A percentile compares a stretch with the other conserved stretches of the same genome.
Evolutionary conservation across 2,797 vertebrate species (phyloP).

Genomic region (Threskiornis aethiopicus): DNA sequence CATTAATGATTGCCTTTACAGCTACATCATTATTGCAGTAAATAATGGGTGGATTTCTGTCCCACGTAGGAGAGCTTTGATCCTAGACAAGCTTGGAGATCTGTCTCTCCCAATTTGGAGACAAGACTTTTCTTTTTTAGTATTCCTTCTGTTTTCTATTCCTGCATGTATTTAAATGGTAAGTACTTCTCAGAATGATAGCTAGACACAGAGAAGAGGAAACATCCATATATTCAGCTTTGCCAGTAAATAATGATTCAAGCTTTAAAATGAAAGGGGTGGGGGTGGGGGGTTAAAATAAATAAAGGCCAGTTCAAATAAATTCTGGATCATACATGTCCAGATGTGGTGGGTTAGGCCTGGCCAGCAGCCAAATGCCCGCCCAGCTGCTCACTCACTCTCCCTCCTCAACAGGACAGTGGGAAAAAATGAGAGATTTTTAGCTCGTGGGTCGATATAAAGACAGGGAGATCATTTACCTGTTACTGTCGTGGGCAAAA

Average conservation of each 20-base stretch:
- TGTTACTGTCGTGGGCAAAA: not conserved
- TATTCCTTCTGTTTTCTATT: not conserved
- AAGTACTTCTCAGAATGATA: not conserved
- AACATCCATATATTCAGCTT: not conserved
- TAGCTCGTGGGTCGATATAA: not conserved
- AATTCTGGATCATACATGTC: not conserved
- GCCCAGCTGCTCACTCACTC: rapidly evolving
- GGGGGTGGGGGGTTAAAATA: not conserved
- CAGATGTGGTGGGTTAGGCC: not conserved
- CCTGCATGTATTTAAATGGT: not conserved
- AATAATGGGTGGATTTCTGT: not conserved
- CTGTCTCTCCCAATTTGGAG: not conserved
- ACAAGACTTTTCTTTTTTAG: not conserved
- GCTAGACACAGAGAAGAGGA: not conserved
- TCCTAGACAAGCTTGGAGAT: not conserved
- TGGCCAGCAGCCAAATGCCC: not conserved
- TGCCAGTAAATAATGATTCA: not conserved
- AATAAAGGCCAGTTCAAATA: not conserved
- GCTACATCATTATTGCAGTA: not conserved
- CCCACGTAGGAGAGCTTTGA: not conserved
- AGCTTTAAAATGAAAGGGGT: not conserved
- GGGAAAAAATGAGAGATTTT: not conserved
- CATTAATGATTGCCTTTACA: not conserved
- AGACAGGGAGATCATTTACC: not conserved
- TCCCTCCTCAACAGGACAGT: not conserved